Evolutionary conservation across 2,888 invertebrate species (phyloP).

Genomic region (Sphaeridia pumilis): DNA sequence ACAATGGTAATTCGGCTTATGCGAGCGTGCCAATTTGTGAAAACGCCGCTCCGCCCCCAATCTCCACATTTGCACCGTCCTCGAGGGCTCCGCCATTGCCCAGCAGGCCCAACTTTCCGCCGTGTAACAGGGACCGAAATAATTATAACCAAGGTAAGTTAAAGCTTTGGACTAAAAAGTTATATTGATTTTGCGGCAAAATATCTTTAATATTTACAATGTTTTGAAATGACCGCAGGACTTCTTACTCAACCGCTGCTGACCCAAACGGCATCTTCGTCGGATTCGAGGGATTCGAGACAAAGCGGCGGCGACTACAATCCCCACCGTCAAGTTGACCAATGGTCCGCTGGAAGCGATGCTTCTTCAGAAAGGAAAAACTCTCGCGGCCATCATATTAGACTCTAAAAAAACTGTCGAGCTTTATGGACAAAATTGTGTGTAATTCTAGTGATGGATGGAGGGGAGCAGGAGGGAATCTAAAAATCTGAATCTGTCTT

Average conservation of each 20-base stretch:
- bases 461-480: too few species aligned
- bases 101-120: constrained; percentile 17
- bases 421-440: too few species aligned
- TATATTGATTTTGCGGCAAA: too few species aligned
- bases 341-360: constrained; percentile 25
- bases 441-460: too few species aligned
- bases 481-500: too few species aligned
- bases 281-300: constrained; percentile 23
- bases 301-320: constrained; percentile 21
- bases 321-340: constrained; percentile 21
- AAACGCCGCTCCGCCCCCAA: constrained; percentile 9
- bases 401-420: constrained; percentile 9
- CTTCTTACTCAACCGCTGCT: constrained; percentile 25
- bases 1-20: constrained; percentile 21
- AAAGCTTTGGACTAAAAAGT: too few species aligned
- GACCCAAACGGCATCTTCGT: constrained; percentile 26
- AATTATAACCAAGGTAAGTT: constrained; percentile 19
- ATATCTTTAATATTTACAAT: neutral
- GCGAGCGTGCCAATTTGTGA: constrained; percentile 26
- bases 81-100: constrained; percentile 20
- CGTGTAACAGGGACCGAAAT: constrained; percentile 17
- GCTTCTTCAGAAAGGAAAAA: constrained; percentile 22
- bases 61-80: constrained; percentile 6
- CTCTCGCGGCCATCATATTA: constrained; percentile 19
- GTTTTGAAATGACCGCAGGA: constrained; percentile 10